Conservation (phyloP, 1,140 invertebrate genomes). For the Metaphire vulgaris region DNA sequence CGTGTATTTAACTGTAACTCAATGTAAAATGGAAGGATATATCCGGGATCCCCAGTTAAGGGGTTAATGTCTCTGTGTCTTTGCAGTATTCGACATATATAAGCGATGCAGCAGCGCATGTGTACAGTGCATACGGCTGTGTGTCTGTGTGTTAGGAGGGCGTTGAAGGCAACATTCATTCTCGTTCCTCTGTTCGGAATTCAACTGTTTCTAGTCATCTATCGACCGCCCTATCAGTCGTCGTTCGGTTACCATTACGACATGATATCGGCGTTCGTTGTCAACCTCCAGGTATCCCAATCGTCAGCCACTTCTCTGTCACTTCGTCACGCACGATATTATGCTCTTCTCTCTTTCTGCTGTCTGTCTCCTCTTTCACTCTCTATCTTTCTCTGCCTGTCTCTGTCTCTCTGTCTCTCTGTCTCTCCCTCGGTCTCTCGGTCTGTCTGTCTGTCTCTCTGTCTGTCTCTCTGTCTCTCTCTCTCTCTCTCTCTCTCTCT, state of each 20-base stretch:
- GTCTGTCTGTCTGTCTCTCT: no score
- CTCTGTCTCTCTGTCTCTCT: no score
- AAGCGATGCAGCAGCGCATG: not conserved
- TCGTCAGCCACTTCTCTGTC: not conserved
- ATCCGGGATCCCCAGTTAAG: no score
- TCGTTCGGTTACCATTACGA: constrained; percentile 29
- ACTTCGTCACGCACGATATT: not conserved
- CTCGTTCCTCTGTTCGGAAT: constrained; percentile 62
- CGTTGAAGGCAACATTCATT: constrained; percentile 69
- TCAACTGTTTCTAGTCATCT: constrained; percentile 78
- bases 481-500: no score
- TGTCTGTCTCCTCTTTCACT: not conserved
- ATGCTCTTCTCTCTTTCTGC: not conserved
- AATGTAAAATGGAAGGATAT: no score
- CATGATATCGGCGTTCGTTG: constrained; percentile 34
- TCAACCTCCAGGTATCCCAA: constrained; percentile 36
- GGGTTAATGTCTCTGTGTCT: no score
- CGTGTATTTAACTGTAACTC: no score
- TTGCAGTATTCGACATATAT: no score
- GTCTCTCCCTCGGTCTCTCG: no score
- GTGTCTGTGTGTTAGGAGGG: constrained; percentile 46
- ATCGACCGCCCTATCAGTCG: constrained; percentile 53
- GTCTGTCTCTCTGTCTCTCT: no score
- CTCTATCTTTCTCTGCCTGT: not conserved
- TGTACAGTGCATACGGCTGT: not conserved